Percentiles rank a stretch among this genome's conserved stretches.
Conservation (phyloP, 2,888 invertebrate genomes). For the Leptopilina syphax region DNA sequence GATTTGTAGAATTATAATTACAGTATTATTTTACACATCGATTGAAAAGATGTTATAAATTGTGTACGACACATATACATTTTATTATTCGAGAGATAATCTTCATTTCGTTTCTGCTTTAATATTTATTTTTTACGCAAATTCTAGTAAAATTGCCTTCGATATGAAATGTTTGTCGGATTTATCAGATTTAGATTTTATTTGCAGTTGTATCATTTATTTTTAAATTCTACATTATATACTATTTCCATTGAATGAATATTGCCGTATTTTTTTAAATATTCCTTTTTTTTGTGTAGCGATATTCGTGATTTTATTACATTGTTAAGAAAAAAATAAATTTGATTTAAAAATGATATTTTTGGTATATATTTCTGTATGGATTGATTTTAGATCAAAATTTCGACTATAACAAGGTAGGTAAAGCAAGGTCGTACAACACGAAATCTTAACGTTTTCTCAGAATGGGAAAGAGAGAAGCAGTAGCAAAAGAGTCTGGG, state of each 20-base stretch:
- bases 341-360: neutral
- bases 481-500: slow-evolving; percentile 37
- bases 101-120: neutral
- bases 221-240: neutral
- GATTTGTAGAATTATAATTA: no score
- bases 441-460: slow-evolving; percentile 41
- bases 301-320: neutral
- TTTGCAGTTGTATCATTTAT: neutral
- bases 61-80: no score
- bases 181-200: neutral
- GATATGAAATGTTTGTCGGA: neutral
- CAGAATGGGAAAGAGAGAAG: slow-evolving; percentile 3
- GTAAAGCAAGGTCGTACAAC: slow-evolving; percentile 34
- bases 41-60: no score
- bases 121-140: neutral
- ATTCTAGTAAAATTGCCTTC: neutral
- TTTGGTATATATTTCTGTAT: neutral
- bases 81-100: no score
- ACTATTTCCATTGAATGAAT: neutral
- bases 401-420: slow-evolving; percentile 12
- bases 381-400: slow-evolving; percentile 16
- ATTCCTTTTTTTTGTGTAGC: neutral
- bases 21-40: no score
- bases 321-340: neutral
- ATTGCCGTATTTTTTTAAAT: neutral